A percentile compares a stretch with the other conserved stretches of the same genome.
Evolutionary conservation across 2,888 invertebrate species (phyloP).

Genomic region (Meloe dianella): DNA sequence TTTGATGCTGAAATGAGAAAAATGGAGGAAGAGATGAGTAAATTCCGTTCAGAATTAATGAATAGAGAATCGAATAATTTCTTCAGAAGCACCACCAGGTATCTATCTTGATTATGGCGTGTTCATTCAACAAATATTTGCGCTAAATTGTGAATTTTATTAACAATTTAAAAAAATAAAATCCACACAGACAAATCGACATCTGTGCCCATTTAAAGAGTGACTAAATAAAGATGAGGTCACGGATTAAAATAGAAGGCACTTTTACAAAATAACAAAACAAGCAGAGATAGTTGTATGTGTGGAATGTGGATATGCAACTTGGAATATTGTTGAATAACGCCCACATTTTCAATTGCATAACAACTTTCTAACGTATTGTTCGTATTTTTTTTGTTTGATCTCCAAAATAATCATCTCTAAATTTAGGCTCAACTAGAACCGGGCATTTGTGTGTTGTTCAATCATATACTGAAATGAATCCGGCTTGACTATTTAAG

Average conservation of each 20-base stretch:
- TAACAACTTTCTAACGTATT: not conserved
- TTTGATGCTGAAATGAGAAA: constrained; percentile 97
- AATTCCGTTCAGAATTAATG: constrained; percentile 91
- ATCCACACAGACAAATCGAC: constrained; percentile 44
- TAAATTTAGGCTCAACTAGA: not conserved
- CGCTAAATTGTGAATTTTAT: not conserved
- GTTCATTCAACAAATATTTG: not conserved
- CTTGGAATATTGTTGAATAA: not conserved
- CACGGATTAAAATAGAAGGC: constrained; percentile 66
- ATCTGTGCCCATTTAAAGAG: constrained; percentile 65
- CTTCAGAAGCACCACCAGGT: constrained; percentile 90
- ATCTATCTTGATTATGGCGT: constrained; percentile 54
- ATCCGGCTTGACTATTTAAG: not conserved
- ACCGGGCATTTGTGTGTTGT: not conserved
- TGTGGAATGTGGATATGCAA: constrained; percentile 21
- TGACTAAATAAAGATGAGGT: constrained; percentile 68
- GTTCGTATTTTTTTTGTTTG: not conserved
- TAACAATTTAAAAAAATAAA: constrained; percentile 35
- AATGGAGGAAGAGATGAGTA: constrained; percentile 98
- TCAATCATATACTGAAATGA: not conserved
- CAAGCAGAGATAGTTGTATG: not conserved
- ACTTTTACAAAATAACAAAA: constrained; percentile 41
- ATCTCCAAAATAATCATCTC: not conserved
- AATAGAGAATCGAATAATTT: constrained; percentile 91
- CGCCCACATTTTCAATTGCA: constrained; percentile 12